Conservation (phyloP, 1,140 invertebrate species). For the Chionoecetes opilio region DNA sequence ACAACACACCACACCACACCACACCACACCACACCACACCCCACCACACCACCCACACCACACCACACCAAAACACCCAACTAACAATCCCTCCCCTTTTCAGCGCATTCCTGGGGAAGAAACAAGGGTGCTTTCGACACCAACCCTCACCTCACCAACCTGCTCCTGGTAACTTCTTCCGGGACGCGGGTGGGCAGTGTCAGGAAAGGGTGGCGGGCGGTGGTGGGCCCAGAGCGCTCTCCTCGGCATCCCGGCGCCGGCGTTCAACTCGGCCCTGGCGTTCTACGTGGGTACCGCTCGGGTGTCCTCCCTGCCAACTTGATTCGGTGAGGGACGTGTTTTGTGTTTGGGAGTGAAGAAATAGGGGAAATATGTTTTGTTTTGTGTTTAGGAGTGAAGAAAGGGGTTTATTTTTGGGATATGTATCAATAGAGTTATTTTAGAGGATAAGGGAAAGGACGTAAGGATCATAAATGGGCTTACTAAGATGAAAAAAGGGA, state of each 20-base stretch:
- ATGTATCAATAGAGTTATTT: no score
- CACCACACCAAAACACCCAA: neutral
- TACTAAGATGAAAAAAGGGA: no score
- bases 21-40: no score
- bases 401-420: no score
- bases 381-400: no score
- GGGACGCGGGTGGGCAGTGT: conserved; percentile 91
- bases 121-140: conserved; percentile 98
- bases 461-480: no score
- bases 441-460: no score
- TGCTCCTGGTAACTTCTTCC: conserved; percentile 99
- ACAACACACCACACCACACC: no score
- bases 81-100: conserved; percentile 44
- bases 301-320: conserved; percentile 94
- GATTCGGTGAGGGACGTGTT: conserved; percentile 88
- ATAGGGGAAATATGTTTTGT: no score
- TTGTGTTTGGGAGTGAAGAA: no score
- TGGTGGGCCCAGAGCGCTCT: conserved; percentile 85
- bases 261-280: conserved; percentile 95
- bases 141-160: conserved; percentile 94
- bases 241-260: conserved; percentile 95
- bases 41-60: no score
- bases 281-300: conserved; percentile 97
- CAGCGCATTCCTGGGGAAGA: conserved; percentile 97
- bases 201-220: conserved; percentile 90